phyloP scores from a whole-genome alignment of 2,113 vertebrate species.

The Danio rerio region GRCz12tu NC_133181.1:10629501-10630000 shows the following conservation, averaged over 20 bases:
- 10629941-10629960: background rate
- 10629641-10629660: conserved; percentile 40
- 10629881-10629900: background rate
- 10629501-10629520: conserved; percentile 89
- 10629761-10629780: background rate
- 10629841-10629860: background rate
- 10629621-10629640: conserved; percentile 41
- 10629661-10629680: conserved; percentile 58
- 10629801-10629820: background rate
- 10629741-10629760: background rate
- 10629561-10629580: conserved; percentile 80
- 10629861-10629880: background rate
- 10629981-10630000: background rate
- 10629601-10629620: conserved; percentile 54
- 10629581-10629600: conserved; percentile 74
- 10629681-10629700: conserved; percentile 26
- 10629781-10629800: background rate
- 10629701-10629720: background rate
- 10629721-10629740: background rate
- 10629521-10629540: conserved; percentile 85
- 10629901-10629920: background rate
- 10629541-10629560: conserved; percentile 85
- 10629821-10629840: background rate
- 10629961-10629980: no score
- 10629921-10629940: background rate